Conservation (phyloP, 2,888 invertebrate genomes). For the Sipha maydis region DNA sequence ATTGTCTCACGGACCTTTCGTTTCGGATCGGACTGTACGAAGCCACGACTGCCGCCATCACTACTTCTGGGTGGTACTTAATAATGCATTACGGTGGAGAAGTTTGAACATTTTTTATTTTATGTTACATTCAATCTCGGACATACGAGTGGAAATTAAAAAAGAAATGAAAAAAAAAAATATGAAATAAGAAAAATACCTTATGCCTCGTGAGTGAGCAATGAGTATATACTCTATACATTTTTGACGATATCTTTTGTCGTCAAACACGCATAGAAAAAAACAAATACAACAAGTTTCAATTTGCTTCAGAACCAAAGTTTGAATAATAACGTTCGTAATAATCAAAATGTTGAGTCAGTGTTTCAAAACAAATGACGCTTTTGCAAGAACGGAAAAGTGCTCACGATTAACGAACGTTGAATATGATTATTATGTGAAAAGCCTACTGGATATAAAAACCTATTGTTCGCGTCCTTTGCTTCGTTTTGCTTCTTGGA, state of each 20-base stretch:
- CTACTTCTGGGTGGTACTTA: constrained; percentile 50
- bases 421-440: too few species aligned
- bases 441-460: too few species aligned
- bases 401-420: too few species aligned
- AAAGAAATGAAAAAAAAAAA: not conserved
- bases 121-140: constrained; percentile 4
- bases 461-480: too few species aligned
- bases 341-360: not conserved
- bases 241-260: not conserved
- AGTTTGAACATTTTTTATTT: constrained; percentile 8
- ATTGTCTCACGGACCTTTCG: constrained; percentile 44
- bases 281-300: not conserved
- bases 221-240: not conserved
- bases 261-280: not conserved
- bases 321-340: not conserved
- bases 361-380: too few species aligned
- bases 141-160: constrained; percentile 38
- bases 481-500: too few species aligned
- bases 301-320: not conserved
- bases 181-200: not conserved
- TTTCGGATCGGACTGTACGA: not conserved
- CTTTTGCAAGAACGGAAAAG: too few species aligned
- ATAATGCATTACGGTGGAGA: constrained; percentile 15
- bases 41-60: not conserved
- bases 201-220: not conserved